Percentiles rank a stretch among this genome's conserved stretches.
Conservation (phyloP, 2,113 vertebrate species). For the Gnathonemus echidnorhynchus region DNA sequence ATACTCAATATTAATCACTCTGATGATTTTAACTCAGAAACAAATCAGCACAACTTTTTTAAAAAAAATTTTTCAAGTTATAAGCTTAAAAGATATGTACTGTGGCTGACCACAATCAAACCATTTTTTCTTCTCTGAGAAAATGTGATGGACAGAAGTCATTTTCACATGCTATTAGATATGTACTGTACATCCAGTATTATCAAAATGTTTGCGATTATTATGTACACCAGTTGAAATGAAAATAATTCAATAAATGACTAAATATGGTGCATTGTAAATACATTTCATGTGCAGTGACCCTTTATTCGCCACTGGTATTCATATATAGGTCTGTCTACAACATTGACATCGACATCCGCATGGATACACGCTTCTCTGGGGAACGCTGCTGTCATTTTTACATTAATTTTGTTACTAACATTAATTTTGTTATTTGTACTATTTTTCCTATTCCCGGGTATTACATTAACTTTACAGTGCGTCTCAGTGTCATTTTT, state of each 20-base stretch:
- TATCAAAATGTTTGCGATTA: constrained; percentile 38
- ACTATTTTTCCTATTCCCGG: neutral
- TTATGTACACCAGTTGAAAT: constrained; percentile 54
- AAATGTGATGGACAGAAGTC: constrained; percentile 32
- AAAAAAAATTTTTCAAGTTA: neutral
- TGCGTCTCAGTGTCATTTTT: neutral
- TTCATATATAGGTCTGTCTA: neutral
- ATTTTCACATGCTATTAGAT: constrained; percentile 44
- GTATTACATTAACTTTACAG: neutral
- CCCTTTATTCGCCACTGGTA: neutral
- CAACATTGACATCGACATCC: neutral
- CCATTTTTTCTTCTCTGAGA: constrained; percentile 22
- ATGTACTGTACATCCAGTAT: constrained; percentile 53
- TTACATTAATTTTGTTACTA: neutral
- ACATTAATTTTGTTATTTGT: neutral
- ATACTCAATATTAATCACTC: neutral
- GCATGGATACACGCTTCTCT: neutral
- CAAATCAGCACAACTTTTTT: neutral
- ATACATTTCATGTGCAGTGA: neutral
- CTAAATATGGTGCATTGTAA: constrained; percentile 52
- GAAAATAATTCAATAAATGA: constrained; percentile 48
- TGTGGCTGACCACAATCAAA: constrained; percentile 34
- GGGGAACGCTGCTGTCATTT: neutral
- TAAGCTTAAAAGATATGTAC: constrained; percentile 17
- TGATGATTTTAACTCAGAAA: neutral